Base-by-base conservation (phyloP, 2,113 vertebrate genomes). In the Chelonoidis abingdonii region DNA sequence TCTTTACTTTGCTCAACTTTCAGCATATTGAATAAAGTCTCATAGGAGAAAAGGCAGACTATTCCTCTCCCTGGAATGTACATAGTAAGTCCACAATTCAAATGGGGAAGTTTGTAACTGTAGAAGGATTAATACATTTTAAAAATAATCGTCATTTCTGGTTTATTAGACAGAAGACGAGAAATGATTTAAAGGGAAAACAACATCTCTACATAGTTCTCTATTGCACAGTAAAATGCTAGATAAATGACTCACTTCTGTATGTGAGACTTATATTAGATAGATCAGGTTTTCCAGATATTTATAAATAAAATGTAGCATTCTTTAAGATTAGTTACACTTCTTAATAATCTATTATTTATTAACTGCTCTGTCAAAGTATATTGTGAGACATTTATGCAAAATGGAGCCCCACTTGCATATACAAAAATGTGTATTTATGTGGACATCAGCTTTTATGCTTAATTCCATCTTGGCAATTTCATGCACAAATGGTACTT, bases 211-310 rank as follows among this genome's bases (percentile, higher is more conserved):
- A 78, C 87, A 62, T 54, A n/a, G n/a, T n/a, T n/a, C n/a, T 84
- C 13, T 91, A 21, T 49, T 31, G 41, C 12, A 21, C 50, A 8
- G 6, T 13, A 52, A 90, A 44, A 83, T 25, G 83, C 16, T 17
- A 89, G 29, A 86, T 6, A 12, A 80, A 41, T 0, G 6, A 13
- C 11, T 47, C 29, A 38, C 1, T 6, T 80, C 69, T 79, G 54
- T 75, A 76, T 2, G 2, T 19, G 52, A 31, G 44, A 31, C 41
- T 31, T 10, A 35, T 69, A 21, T 35, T 38, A 69, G 38, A 69
- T 84, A 59, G 89, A 84, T 88, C 75, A 82, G 59, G 59, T 88
- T 90, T 90, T 84, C 84, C 22, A 80, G 27, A 2, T 38, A 75
- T 19, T 83, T 0, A 0, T 21, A 82, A 75, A 59, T 8, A 56